Evolutionary conservation across 2,113 vertebrate species (phyloP).

Genomic region (Nothocercus nigrocapillus): DNA sequence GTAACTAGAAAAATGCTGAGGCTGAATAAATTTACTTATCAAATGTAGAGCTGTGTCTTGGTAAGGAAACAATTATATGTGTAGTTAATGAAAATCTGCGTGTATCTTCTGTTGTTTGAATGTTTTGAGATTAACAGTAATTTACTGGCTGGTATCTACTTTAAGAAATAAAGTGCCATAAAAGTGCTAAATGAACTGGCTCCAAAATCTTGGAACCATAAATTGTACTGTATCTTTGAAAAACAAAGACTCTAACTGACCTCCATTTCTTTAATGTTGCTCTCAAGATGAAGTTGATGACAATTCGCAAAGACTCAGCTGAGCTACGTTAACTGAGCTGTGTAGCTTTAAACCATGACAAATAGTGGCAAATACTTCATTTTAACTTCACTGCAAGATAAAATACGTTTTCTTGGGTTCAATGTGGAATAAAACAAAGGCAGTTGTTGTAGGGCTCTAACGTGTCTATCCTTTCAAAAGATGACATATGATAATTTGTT

Average conservation of each 20-base stretch:
- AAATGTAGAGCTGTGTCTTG: neutral
- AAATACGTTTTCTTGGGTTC: neutral
- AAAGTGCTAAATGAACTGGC: neutral
- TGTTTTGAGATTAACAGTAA: neutral
- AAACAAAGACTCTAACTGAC: constrained; percentile 4
- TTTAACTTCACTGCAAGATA: neutral
- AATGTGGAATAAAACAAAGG: neutral
- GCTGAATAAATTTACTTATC: neutral
- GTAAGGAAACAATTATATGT: neutral
- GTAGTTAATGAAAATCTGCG: neutral
- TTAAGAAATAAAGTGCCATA: neutral
- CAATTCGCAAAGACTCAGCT: neutral
- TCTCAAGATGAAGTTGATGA: neutral
- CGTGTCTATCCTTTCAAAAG: neutral
- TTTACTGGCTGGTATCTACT: neutral
- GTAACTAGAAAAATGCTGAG: neutral
- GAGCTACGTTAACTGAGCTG: neutral
- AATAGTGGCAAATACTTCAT: neutral
- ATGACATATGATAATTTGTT: neutral
- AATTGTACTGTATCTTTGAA: neutral
- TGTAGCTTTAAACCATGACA: neutral
- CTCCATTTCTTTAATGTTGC: neutral
- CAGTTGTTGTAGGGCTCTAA: neutral
- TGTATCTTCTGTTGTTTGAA: rapidly evolving
- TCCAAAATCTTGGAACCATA: neutral